Evolutionary conservation across 1,140 invertebrate species (phyloP).

Genomic region (Pseudachorutes palmiensis): DNA sequence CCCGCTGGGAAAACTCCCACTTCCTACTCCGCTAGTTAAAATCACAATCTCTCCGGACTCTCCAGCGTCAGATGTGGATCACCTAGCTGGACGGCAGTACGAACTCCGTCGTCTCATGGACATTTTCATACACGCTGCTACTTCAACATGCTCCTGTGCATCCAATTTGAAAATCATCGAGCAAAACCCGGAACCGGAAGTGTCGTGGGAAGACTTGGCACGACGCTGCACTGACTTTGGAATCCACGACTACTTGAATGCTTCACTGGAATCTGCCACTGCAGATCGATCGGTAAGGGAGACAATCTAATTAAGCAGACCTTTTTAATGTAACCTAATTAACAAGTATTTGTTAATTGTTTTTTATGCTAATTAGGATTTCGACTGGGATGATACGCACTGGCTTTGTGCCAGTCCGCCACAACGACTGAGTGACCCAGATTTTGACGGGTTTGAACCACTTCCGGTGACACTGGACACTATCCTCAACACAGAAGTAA

Average conservation of each 20-base stretch:
- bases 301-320: too few relatives aligned
- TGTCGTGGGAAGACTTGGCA: not conserved
- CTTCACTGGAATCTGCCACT: too few relatives aligned
- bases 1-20: not conserved
- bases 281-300: too few relatives aligned
- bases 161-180: not conserved
- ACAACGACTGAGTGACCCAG: conserved; percentile 31
- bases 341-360: too few relatives aligned
- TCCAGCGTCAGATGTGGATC: not conserved
- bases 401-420: conserved; percentile 32
- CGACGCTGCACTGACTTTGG: conserved; percentile 28
- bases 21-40: not conserved
- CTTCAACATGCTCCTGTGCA: not conserved
- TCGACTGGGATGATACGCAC: too few relatives aligned
- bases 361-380: too few relatives aligned
- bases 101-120: not conserved
- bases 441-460: conserved; percentile 27
- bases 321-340: too few relatives aligned
- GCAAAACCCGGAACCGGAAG: not conserved
- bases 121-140: not conserved
- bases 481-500: not conserved
- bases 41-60: not conserved
- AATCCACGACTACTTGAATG: conserved; percentile 30
- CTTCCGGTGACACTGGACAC: conserved; percentile 31
- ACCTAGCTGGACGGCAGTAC: not conserved